These are phyloP conservation scores for Saturnia pavonia DNA, from an alignment of 2,888 invertebrate species.

Conservation along the genomic window DNA sequence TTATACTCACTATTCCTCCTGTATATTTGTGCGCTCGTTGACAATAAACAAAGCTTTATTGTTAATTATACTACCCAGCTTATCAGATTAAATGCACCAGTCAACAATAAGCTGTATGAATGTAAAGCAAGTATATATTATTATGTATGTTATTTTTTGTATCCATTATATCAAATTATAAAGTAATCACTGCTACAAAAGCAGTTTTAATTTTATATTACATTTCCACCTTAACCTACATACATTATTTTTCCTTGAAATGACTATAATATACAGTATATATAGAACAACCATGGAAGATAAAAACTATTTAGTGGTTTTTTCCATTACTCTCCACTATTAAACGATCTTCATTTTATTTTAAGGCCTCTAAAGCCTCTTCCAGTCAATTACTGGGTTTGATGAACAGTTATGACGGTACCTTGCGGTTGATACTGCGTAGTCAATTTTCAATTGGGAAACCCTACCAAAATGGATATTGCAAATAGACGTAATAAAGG, in stretches of 20 bases:
- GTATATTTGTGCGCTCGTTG: not conserved
- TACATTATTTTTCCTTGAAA: not conserved
- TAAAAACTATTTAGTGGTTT: not conserved
- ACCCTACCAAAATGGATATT: not conserved
- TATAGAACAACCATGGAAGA: not conserved
- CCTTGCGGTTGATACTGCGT: not conserved
- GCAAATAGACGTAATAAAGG: not conserved
- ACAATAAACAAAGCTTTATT: not conserved
- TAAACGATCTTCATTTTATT: not conserved
- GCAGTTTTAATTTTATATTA: not conserved
- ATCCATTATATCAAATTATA: not conserved
- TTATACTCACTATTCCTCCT: slow-evolving; percentile 18
- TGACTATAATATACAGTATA: not conserved
- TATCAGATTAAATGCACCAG: not conserved
- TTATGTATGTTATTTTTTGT: not conserved
- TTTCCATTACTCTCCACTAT: not conserved
- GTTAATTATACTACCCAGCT: not conserved
- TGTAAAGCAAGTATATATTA: not conserved
- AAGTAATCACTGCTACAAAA: not conserved
- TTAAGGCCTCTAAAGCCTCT: not conserved
- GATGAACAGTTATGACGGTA: not conserved
- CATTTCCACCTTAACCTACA: not conserved
- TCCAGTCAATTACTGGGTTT: not conserved
- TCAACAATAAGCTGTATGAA: not conserved
- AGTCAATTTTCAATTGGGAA: not conserved